Conservation (phyloP, 2,797 vertebrate genomes). For the Pangasius djambal region DNA sequence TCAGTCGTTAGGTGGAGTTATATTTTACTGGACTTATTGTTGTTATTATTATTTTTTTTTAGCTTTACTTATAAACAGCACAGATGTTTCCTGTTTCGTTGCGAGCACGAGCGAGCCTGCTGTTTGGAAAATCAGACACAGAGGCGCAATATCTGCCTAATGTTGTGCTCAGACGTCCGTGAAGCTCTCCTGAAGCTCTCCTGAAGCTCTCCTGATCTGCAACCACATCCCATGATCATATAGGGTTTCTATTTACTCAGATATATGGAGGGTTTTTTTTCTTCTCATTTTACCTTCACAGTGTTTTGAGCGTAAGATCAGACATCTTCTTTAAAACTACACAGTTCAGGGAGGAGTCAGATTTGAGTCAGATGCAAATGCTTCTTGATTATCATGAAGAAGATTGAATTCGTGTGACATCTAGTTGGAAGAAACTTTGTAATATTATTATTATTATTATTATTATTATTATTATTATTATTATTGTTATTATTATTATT, state of each 20-base stretch:
- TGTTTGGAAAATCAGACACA: neutral
- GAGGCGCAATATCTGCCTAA: neutral
- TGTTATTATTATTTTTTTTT: neutral
- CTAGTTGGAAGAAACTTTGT: neutral
- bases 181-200: neutral
- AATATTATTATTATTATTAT: neutral
- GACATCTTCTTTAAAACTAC: neutral
- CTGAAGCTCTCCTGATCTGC: neutral
- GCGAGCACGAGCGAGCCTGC: neutral
- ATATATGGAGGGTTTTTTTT: neutral
- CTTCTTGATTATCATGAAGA: neutral
- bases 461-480: neutral
- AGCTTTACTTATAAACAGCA: neutral
- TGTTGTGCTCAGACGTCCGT: neutral
- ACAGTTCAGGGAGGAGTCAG: conserved; percentile 12
- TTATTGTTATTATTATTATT: neutral
- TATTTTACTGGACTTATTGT: neutral
- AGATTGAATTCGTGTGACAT: neutral
- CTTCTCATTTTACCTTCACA: neutral
- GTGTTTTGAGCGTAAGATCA: neutral
- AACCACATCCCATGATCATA: neutral
- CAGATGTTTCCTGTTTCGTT: neutral
- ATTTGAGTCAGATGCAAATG: neutral
- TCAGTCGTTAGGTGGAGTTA: neutral
- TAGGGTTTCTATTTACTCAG: neutral